Evolutionary conservation across 2,113 vertebrate species (phyloP), one percentile per base, ranked within the genome.

Genomic region (Hemibagrus wyckioides): DNA sequence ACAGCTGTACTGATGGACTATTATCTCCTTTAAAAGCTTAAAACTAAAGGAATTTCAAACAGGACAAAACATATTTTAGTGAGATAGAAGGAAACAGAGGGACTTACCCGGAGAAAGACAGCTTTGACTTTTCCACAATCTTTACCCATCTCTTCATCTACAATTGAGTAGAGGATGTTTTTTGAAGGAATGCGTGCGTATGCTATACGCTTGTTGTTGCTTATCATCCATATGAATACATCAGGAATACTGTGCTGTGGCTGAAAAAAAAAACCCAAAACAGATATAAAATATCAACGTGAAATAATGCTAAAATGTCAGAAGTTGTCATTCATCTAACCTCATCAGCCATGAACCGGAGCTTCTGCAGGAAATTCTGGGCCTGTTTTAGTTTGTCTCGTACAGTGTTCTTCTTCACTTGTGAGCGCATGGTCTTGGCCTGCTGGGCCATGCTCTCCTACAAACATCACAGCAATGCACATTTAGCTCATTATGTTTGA

Each of bases 51-150:
- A 21, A 80, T 11, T 15, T 57, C 54, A 59, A 59, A 59, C 6
- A 14, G 41, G 52, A 41, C 56, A 41, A 81, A 25, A 15, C 39
- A 15, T 28, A 36, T 4, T 19, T 79, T 79, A 19, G 39, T 13
- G 8, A 80, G 10, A 81, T 41, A 67, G 9, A 23, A 11, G 41
- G 44, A 75, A 41, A 77, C 17, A 50, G 8, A 36, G 39, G 0
- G 0, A 54, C 90, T 75, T 89, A 97, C 98, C 96, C 97, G 96
- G 79, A 99, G 96, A 89, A 99, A 99, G 90, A 99, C 92, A 0
- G 97, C 97, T 93, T 99, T 98, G 92, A 99, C 97, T 93, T 99
- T 99, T 83, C 96, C 97, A 2, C 98, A 99, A 93, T 99, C 98
- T 92, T 98, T 99, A 86, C 98, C 98, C 39, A 91, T 94, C 93